Evolutionary conservation across 2,888 invertebrate genomes (phyloP), one percentile per base, ranked within the genome.

Genomic region (Aporophyla nigra): DNA sequence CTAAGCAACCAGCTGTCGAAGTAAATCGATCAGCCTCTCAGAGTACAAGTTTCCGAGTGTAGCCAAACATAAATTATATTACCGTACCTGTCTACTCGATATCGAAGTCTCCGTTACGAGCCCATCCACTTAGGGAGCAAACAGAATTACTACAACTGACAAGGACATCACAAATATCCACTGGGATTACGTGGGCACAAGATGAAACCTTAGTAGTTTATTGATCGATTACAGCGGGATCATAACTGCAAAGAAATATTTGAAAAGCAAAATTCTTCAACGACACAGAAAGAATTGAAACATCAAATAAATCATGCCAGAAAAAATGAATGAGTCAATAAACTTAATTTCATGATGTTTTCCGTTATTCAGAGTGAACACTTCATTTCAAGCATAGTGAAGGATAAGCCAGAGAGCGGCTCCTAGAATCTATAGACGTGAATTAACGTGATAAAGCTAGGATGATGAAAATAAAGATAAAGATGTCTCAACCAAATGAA

Each of bases 31-130:
- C 85, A 84, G 69, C 73, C 82, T 86, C 85, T 85, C 74, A 76
- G 82, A 76, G 82, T 66, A 82, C 77, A 88, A 87, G 84, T 88
- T 87, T 71, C 80, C 74, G 78, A 84, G 82, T 71, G 71, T 86
- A 86, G 85, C 85, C 86, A 86, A 86, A 88, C 86, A 86, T 83
- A 91, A 91, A 91, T 91, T 88, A 88, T 84, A 91, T 91, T 91
- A 90, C 86, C 74, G 75, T 84, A 85, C 85, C 83, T 87, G 78
- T 79, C 87, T 87, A 85, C 86, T 84, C 71, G 87, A 86, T 86
- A 84, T 85, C 82, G 59, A 82, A 82, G 84, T 89, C 86, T 85
- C 84, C 83, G 69, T 84, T 86, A 86, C 82, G 82, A 76, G 72
- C 72, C 80, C 66, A 83, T 81, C 82, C 83, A 84, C 84, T 82